Base-by-base conservation (phyloP, 2,113 vertebrate genomes). In the Dendrocopos noguchii region DNA sequence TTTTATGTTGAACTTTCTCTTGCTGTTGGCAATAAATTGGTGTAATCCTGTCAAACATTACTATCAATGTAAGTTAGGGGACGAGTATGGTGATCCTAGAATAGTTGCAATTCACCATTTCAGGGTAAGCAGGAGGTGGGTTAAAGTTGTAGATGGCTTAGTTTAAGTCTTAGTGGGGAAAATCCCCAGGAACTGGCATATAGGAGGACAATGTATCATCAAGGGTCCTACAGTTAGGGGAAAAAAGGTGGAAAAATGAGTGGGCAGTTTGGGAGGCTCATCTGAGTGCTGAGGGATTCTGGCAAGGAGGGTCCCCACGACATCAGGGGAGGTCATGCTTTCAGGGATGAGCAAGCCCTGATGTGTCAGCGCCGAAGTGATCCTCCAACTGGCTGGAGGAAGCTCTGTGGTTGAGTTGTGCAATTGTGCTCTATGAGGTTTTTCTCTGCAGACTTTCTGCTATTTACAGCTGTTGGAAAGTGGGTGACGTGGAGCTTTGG, bases 321-420 rank as follows among this genome's bases (percentile, higher is more conserved):
- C 12, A 65, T 70, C 2, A 34, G 29, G 20, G 63, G 33, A 74
- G 47, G 79, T 74, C 81, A 31, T 7, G 14, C 16, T 85, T 18
- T 76, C 1, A 36, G 14, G 65, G 73, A 73, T 91, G 92, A 94
- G 90, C 79, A 91, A 95, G 65, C 47, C 66, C 52, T 74, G 90
- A 71, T 2, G 6, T 53, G 80, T 92, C 0, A 1, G 76, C 1
- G 0, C 59, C 2, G 0, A 67, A 82, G 72, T 2, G 8, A 83
- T 87, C 56, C 65, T 87, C 65, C 1, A 10, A 65, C 68, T 44
- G 56, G 33, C 68, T 78, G 68, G 57, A 94, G 91, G 93, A 96
- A 96, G 66, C 75, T 83, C 87, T 87, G 92, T 87, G 87, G 94
- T 89, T 67, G 67, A 47, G 73, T 96, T 95, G 84, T 85, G 95